Evolutionary conservation across 2,888 invertebrate genomes (phyloP), one percentile per base, ranked within the genome.

Genomic region (Hypsopygia costalis): DNA sequence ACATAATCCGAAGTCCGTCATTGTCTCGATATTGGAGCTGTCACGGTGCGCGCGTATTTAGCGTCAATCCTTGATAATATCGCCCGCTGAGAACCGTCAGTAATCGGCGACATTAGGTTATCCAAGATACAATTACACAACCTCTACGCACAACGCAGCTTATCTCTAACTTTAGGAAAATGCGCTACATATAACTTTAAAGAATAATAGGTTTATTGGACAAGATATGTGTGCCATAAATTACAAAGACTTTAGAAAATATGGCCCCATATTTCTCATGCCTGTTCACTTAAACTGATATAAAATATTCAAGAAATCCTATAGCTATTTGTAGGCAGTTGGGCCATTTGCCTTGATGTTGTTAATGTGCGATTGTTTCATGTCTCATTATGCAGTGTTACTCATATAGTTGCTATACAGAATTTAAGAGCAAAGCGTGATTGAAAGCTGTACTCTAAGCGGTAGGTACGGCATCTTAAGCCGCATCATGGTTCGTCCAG

Each of bases 21-120:
- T 87, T 86, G 88, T 87, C 74, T 80, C 70, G 80, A 77, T 85
- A 85, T 80, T 78, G 81, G 65, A 71, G 71, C 76, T 86, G 86
- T 85, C 83, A 83, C 78, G 69, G 73, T 59, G 76, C 63, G 60
- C 66, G 78, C 79, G 82, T 83, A 87, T 88, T 87, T 87, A 88
- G 78, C 78, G 86, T 87, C 87, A 87, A 76, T 86, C 83, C 67
- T 69, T 63, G 87, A 87, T 86, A 85, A 63, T 78, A 86, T 86
- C 86, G 71, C 69, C 54, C 58, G 62, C 60, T 65, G 49, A 49
- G 60, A 51, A 49, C 52, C 58, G 62, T 55, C 66, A 53, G 67
- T 69, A 76, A 78, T 78, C 80, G 73, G 69, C 66, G 59, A 73
- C 74, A 74, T 77, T 78, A 76, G 73, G 63, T 63, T 69, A 71